Conservation (phyloP, 2,888 invertebrate genomes). For the Leucophenga montana region DNA sequence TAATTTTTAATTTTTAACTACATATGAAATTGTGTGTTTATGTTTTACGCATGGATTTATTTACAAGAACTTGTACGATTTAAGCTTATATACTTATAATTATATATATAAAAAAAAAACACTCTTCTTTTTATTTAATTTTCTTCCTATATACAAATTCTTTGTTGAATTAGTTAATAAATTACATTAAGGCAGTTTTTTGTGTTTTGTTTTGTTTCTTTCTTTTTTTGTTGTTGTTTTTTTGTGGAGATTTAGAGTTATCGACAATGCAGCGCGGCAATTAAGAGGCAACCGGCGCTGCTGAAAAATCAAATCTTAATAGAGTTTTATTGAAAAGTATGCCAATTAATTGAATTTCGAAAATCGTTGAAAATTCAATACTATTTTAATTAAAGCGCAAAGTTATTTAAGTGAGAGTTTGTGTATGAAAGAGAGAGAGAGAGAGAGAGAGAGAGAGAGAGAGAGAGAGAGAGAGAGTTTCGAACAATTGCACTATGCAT, state of each 20-base stretch:
- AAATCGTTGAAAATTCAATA: too few relatives aligned
- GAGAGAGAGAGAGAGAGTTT: too few relatives aligned
- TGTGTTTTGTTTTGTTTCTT: conserved; percentile 45
- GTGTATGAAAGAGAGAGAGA: too few relatives aligned
- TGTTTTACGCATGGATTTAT: conserved; percentile 20
- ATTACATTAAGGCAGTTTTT: conserved; percentile 66
- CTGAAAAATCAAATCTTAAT: too few relatives aligned
- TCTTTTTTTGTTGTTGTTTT: too few relatives aligned
- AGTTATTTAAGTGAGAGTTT: too few relatives aligned
- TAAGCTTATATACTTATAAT: background rate
- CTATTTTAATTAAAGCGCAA: too few relatives aligned
- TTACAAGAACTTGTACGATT: conserved; percentile 13
- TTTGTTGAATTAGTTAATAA: conserved; percentile 49
- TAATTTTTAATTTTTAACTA: conserved; percentile 22
- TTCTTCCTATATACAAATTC: conserved; percentile 41
- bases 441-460: too few relatives aligned
- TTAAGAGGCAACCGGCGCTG: too few relatives aligned
- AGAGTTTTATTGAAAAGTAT: too few relatives aligned
- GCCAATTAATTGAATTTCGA: too few relatives aligned
- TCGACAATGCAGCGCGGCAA: background rate
- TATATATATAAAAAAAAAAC: background rate
- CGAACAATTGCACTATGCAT: too few relatives aligned
- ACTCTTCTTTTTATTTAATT: conserved; percentile 29
- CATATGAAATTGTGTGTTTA: conserved; percentile 33
- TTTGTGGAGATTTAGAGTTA: background rate